Evolutionary conservation across 2,113 vertebrate genomes (phyloP), one percentile per base, ranked within the genome.

Genomic region (Felis chaus): DNA sequence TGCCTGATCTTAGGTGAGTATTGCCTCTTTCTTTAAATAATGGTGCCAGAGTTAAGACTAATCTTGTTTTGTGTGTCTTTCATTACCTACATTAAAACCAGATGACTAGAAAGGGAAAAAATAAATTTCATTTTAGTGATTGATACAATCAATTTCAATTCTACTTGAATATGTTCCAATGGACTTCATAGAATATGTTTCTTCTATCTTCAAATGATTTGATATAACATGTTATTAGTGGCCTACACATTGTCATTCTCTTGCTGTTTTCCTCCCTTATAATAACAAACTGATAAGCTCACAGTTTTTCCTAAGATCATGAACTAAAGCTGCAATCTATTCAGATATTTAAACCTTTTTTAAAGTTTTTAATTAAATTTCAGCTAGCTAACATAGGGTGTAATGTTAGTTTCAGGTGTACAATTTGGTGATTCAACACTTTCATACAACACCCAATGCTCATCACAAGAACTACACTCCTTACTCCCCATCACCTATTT

Each of bases 131-230:
- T 31, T 93, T 65, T 57, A 41, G 27, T 90, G 19, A 86, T 36
- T n/a, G 3, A 45, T 18, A n/a, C 1, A 73, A 41, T 71, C 25
- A 21, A 29, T 74, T 83, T 84, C 45, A 88, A 11, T 65, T 96
- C 96, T 84, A 68, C 21, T 88, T 92, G 80, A 84, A 66, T 69
- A 11, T 39, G 13, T 89, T 97, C 21, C 33, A 85, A 0, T n/a
- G 0, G 11, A 53, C 3, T 63, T 50, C 50, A 80, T 39, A 85
- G 18, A 76, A 80, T 80, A 29, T 1, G 55, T 90, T 87, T 48
- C 29, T 71, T 94, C 11, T 45, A 6, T 69, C 25, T 87, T 97
- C n/a, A 95, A 90, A 73, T 84, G 53, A 90, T 66, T 74, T 95
- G 68, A 74, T 48, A 18, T 19, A 53, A 27, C 4, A 13, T 73